Percentiles rank a stretch among this genome's conserved stretches.
Conservation (phyloP, 2,113 vertebrate species). For the Dolichallabes microphthalmus region DNA sequence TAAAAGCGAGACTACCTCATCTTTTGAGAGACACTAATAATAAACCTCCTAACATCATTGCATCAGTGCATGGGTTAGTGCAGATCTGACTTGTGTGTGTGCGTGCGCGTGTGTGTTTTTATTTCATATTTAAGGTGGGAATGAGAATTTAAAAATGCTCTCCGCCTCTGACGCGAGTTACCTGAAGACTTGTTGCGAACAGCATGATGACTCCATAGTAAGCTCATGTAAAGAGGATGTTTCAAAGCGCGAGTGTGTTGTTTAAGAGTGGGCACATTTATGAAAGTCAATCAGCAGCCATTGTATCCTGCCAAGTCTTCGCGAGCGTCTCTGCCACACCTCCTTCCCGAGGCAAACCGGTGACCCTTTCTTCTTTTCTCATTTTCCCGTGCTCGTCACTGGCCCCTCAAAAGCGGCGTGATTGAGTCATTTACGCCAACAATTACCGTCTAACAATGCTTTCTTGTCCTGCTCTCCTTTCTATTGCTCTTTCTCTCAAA, state of each 20-base stretch:
- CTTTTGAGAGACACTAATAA: not conserved
- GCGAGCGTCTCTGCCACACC: slow-evolving; percentile 14
- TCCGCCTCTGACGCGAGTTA: not conserved
- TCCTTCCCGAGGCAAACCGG: slow-evolving; percentile 19
- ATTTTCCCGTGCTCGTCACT: slow-evolving; percentile 4
- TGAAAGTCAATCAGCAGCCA: slow-evolving; percentile 33
- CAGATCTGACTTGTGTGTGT: not conserved
- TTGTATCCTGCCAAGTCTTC: slow-evolving; percentile 35
- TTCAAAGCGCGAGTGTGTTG: not conserved
- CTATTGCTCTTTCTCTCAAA: not conserved
- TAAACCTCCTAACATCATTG: not conserved
- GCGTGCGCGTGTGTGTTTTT: not conserved
- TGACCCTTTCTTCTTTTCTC: slow-evolving; percentile 38
- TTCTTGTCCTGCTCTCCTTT: slow-evolving; percentile 16
- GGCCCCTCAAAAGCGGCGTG: slow-evolving; percentile 32
- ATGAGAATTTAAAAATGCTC: not conserved
- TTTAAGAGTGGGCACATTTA: slow-evolving; percentile 10
- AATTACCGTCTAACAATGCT: slow-evolving; percentile 44
- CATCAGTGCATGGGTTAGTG: not conserved
- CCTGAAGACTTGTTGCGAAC: not conserved
- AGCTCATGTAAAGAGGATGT: not conserved
- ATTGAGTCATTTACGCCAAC: slow-evolving; percentile 54
- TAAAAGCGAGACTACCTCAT: not conserved
- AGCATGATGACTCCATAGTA: not conserved
- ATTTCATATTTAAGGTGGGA: not conserved